These are phyloP conservation scores for Heliconius aoede DNA, from an alignment of 2,888 invertebrate genomes.

Conservation along the genomic window DNA sequence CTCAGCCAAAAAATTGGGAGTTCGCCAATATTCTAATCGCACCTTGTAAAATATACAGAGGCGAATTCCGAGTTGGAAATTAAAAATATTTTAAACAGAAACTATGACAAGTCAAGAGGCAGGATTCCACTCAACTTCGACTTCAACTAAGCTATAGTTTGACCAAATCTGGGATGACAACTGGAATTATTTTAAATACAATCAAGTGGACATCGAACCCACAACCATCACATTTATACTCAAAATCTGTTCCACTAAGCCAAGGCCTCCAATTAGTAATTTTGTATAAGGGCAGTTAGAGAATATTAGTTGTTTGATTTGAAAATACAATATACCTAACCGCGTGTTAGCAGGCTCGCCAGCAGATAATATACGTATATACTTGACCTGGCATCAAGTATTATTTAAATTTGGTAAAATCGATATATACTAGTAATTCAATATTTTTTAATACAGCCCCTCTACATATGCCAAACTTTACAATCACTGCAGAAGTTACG, in stretches of 20 bases:
- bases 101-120: neutral
- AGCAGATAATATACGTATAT: neutral
- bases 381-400: neutral
- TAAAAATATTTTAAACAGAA: neutral
- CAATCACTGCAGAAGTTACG: conserved; percentile 46
- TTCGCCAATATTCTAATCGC: conserved; percentile 51
- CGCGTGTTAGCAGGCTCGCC: neutral
- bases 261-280: neutral
- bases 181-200: too few species aligned
- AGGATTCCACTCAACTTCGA: too few species aligned
- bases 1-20: conserved; percentile 48
- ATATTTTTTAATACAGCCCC: conserved; percentile 36
- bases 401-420: neutral
- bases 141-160: too few species aligned
- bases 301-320: neutral
- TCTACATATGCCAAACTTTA: conserved; percentile 36
- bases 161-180: too few species aligned
- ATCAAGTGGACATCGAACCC: too few species aligned
- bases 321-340: neutral
- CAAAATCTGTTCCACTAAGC: too few species aligned
- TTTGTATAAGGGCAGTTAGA: neutral
- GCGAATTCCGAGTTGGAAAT: conserved; percentile 38
- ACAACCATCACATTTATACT: too few species aligned
- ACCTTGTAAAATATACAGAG: conserved; percentile 49
- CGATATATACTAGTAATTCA: neutral